Conservation (phyloP, 2,797 vertebrate species). For the Benthosema pterotum region DNA sequence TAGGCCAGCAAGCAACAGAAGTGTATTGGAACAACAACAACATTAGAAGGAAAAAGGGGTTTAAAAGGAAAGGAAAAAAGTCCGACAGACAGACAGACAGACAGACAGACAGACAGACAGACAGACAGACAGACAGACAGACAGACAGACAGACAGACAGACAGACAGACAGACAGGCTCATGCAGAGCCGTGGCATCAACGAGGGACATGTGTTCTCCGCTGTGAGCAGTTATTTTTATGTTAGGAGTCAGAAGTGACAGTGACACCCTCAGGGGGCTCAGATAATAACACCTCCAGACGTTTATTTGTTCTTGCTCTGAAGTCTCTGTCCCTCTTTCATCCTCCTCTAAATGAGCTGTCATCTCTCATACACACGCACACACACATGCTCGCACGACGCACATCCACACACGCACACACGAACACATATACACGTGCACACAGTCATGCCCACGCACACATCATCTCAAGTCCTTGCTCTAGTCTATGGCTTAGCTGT, state of each 20-base stretch:
- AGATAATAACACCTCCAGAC: conserved; percentile 8
- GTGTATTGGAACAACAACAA: too few relatives aligned
- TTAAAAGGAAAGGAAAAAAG: too few relatives aligned
- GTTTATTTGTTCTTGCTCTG: conserved; percentile 16
- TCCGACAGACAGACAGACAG: too few relatives aligned
- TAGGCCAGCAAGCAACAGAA: too few relatives aligned
- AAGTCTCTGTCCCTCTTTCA: conserved; percentile 8
- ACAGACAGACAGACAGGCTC: too few relatives aligned
- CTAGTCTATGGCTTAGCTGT: background rate
- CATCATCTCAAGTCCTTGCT: background rate
- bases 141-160: too few relatives aligned
- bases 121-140: background rate
- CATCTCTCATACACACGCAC: background rate
- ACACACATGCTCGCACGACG: too few relatives aligned
- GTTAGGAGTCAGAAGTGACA: background rate
- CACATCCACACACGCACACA: conserved; percentile 3
- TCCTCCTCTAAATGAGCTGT: conserved; percentile 19
- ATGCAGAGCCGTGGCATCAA: background rate
- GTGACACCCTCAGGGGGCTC: background rate
- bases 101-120: too few relatives aligned
- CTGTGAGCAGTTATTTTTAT: background rate
- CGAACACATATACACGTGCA: too few relatives aligned
- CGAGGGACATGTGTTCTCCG: background rate
- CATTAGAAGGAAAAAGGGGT: too few relatives aligned
- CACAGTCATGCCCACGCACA: background rate